phyloP scores from a whole-genome alignment of 1,140 invertebrate genomes.

The Aphidius ervi region DNA sequence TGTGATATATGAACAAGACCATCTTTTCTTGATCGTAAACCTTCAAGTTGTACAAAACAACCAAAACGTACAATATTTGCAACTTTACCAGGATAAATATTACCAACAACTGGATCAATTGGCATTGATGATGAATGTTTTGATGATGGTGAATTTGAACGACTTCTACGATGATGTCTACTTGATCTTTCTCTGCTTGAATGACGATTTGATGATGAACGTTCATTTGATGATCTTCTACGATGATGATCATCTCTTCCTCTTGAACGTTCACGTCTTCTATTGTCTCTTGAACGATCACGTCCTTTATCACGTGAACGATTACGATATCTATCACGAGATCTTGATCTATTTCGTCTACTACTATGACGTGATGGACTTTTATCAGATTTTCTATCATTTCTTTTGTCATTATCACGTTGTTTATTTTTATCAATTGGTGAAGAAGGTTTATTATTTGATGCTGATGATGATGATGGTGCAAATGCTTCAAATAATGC shows the following conservation, averaged over 20 bases:
- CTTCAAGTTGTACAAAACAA: slow-evolving; percentile 95
- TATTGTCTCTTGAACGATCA: no score
- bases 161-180: slow-evolving; percentile 5
- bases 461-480: slow-evolving; percentile 51
- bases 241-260: slow-evolving; percentile 42
- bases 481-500: slow-evolving; percentile 84
- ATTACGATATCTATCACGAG: slow-evolving; percentile 19
- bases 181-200: slow-evolving; percentile 6
- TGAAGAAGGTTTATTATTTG: slow-evolving; percentile 20
- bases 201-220: background rate
- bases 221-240: slow-evolving; percentile 10
- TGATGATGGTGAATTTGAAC: slow-evolving; percentile 11
- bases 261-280: slow-evolving; percentile 25
- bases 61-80: slow-evolving; percentile 96
- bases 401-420: slow-evolving; percentile 42
- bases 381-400: slow-evolving; percentile 23
- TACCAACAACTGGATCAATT: slow-evolving; percentile 52
- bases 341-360: background rate
- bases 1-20: slow-evolving; percentile 98
- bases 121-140: slow-evolving; percentile 42
- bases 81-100: slow-evolving; percentile 93
- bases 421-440: slow-evolving; percentile 36
- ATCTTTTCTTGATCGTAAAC: slow-evolving; percentile 83
- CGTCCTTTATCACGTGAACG: no score
- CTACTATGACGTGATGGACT: slow-evolving; percentile 33